phyloP scores from a whole-genome alignment of 2,888 invertebrate genomes.

The Diarsia mendica region DNA sequence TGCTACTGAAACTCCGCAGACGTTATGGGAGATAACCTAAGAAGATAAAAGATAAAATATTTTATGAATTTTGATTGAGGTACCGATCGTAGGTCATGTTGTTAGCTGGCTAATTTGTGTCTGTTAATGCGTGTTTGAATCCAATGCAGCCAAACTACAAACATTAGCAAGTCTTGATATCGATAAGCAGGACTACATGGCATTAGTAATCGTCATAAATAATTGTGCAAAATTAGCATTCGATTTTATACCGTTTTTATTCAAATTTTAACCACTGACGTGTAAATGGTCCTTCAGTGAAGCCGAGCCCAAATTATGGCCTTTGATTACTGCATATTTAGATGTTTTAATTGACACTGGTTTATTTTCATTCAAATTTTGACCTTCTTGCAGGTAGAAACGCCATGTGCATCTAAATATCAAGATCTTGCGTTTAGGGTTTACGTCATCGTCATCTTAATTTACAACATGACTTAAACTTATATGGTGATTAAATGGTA shows the following conservation, averaged over 20 bases:
- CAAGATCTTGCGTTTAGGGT: neutral
- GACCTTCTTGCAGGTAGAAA: constrained; percentile 5
- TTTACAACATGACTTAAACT: neutral
- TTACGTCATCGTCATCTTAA: neutral
- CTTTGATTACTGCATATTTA: neutral
- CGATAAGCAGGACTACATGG: neutral
- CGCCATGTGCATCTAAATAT: constrained; percentile 4
- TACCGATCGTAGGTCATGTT: neutral
- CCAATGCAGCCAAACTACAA: neutral
- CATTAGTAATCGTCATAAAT: neutral
- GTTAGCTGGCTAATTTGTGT: neutral
- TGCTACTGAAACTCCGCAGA: neutral
- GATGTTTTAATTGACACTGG: neutral
- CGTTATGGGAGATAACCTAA: neutral
- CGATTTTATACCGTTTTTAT: neutral
- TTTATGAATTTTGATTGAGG: too few species aligned
- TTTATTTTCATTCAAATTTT: constrained; percentile 36
- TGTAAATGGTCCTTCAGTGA: neutral
- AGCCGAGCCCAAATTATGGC: neutral
- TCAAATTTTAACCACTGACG: neutral
- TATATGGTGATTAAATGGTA: too few species aligned
- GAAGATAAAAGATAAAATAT: too few species aligned
- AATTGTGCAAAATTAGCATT: neutral
- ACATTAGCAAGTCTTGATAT: neutral
- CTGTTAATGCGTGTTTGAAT: neutral